Evolutionary conservation across 2,797 vertebrate species (phyloP), one percentile per base, ranked within the genome.

Genomic region (Alectoris magna): DNA sequence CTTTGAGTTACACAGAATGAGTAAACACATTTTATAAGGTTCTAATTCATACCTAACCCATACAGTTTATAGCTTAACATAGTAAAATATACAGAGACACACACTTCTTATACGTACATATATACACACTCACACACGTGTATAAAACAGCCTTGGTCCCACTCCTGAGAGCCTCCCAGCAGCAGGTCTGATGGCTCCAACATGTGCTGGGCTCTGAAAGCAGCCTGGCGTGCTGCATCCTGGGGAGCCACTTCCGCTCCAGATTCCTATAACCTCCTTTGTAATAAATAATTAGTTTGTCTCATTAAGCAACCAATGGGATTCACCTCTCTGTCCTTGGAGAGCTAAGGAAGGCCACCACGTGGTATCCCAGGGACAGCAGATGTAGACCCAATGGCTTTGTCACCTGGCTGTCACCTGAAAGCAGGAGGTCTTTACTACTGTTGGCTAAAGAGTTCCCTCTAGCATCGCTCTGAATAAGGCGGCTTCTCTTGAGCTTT

Each of bases 1-100:
- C 88, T 93, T 98, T 96, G 95, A 96, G 96, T 97, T 97, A 97
- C 55, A 84, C 71, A 92, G 97, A 97, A 96, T 94, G 95, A 97
- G 96, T 96, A 97, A 97, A 97, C 95, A 97, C 69, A 38, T 96
- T 97, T 97, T 97, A 97, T 97, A 97, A 97, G 96, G 86, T 97
- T 97, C 96, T 97, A 97, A 97, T 96, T 98, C 96, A 98, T 96
- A 96, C 92, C 96, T 95, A 97, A 91, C 80, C 87, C 91, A 90
- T 91, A 87, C 78, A 93, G 94, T 97, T 98, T 96, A 96, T 89
- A 92, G 90, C 77, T 97, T 89, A 94, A 94, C 77, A 91, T 80
- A 96, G 78, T 94, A 90, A 95, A 94, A 91, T 94, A 94, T 49
- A 95, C 87, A 91, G 79, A 94, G 75, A 78, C 43, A 27, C 48